Percentiles rank a stretch among this genome's conserved stretches.
Conservation (phyloP, 2,113 vertebrate species). For the Scophthalmus maximus region DNA sequence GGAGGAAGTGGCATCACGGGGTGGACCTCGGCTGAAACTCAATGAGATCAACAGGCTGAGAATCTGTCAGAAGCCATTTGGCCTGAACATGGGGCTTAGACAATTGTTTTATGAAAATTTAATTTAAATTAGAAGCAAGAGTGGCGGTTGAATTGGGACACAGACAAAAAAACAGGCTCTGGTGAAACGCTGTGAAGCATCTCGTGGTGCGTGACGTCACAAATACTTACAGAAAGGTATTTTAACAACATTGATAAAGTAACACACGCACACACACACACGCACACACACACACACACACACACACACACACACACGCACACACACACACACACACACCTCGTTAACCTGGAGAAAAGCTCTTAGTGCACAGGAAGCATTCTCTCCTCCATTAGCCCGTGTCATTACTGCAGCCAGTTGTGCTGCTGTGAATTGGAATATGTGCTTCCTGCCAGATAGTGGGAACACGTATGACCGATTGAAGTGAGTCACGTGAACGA, state of each 20-base stretch:
- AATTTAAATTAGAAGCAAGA: too few relatives aligned
- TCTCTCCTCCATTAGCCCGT: slow-evolving; percentile 60
- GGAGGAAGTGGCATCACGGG: slow-evolving; percentile 1
- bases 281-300: too few relatives aligned
- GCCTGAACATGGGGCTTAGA: neutral
- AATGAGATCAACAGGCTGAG: slow-evolving; percentile 6
- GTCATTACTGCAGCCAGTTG: slow-evolving; percentile 54
- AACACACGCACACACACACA: too few relatives aligned
- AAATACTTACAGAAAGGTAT: slow-evolving; percentile 1
- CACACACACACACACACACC: slow-evolving; percentile 9
- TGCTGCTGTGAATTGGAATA: slow-evolving; percentile 24
- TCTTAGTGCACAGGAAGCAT: slow-evolving; percentile 56
- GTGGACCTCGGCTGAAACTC: neutral
- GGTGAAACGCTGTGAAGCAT: too few relatives aligned
- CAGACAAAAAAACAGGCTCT: too few relatives aligned
- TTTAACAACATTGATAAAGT: too few relatives aligned
- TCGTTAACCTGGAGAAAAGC: slow-evolving; percentile 62
- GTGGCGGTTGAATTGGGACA: too few relatives aligned
- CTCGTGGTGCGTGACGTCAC: slow-evolving; percentile 18
- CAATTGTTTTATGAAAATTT: neutral
- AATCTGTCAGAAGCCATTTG: neutral
- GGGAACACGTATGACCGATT: slow-evolving; percentile 6
- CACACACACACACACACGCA: neutral
- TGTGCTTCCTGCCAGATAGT: slow-evolving; percentile 12
- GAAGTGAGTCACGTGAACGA: neutral